These are phyloP conservation scores for Numida meleagris DNA, from an alignment of 2,113 vertebrate species.

Conservation along the genomic window DNA sequence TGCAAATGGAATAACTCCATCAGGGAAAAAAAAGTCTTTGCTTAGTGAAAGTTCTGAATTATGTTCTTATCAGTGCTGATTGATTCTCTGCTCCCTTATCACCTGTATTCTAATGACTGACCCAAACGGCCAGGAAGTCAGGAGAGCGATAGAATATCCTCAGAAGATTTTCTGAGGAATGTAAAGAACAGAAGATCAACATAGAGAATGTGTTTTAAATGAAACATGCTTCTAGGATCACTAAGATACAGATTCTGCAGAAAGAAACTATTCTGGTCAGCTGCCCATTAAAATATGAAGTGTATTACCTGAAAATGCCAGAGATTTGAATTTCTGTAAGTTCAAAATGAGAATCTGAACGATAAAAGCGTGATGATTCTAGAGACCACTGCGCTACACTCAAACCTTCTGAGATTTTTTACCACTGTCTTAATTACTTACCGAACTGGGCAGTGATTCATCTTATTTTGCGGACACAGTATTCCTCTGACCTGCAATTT, in stretches of 20 bases:
- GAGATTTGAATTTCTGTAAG: neutral
- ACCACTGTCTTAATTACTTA: neutral
- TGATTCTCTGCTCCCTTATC: neutral
- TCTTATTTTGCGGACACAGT: neutral
- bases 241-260: neutral
- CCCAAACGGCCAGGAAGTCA: neutral
- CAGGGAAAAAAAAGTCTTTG: neutral
- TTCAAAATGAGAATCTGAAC: neutral
- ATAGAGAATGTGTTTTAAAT: neutral
- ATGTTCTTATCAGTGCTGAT: neutral
- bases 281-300: constrained; percentile 6
- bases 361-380: neutral
- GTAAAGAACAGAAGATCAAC: neutral
- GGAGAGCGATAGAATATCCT: neutral
- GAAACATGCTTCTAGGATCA: neutral
- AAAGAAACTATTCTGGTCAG: constrained; percentile 9
- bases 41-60: neutral
- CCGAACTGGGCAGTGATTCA: neutral
- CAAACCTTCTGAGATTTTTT: neutral
- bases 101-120: neutral
- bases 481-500: neutral
- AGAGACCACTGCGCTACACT: neutral
- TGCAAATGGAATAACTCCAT: neutral
- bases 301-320: neutral
- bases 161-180: neutral